Conservation (phyloP, 1,140 invertebrate genomes). For the Heliconius nattereri region DNA sequence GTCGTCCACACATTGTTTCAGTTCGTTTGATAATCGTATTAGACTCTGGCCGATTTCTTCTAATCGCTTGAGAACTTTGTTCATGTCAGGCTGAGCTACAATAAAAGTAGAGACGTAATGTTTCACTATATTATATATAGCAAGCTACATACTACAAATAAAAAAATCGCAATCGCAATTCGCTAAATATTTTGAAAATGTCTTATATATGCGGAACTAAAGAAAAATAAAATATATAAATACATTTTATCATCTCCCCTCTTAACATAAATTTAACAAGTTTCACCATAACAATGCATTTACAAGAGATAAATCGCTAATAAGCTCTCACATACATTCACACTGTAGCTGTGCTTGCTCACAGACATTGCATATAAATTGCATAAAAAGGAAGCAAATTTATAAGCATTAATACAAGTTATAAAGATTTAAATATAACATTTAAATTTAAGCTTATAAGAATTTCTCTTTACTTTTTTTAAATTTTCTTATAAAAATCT, state of each 20-base stretch:
- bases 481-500: too few species aligned
- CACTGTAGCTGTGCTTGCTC: not conserved
- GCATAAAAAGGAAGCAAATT: not conserved
- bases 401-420: too few species aligned
- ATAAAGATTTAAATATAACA: too few species aligned
- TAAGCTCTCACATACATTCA: not conserved
- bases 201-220: not conserved
- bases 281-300: not conserved
- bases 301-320: not conserved
- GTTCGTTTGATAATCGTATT: slow-evolving; percentile 84
- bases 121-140: not conserved
- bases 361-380: not conserved
- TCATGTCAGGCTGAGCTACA: slow-evolving; percentile 76
- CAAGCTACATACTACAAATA: not conserved
- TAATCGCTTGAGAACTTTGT: slow-evolving; percentile 84
- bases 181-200: not conserved
- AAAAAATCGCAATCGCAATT: not conserved
- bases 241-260: not conserved
- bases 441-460: too few species aligned
- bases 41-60: slow-evolving; percentile 86
- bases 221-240: not conserved
- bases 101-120: slow-evolving; percentile 22
- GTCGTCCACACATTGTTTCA: slow-evolving; percentile 86
- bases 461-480: too few species aligned
- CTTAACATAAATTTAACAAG: not conserved